phyloP scores from a whole-genome alignment of 2,888 invertebrate genomes.

The Lottia gigantea region DNA sequence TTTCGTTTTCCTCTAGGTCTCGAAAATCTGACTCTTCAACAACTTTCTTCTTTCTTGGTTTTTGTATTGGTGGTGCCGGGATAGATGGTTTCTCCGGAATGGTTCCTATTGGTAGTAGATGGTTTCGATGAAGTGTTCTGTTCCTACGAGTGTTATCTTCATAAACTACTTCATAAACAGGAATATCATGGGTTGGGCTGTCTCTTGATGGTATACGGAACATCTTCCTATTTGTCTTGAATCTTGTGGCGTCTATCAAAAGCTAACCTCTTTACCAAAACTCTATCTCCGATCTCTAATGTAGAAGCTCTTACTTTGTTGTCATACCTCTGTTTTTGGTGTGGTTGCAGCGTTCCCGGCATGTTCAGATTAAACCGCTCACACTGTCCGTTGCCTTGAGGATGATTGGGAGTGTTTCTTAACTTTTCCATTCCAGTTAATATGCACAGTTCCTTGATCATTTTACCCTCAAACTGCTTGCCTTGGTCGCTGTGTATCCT shows the following conservation, averaged over 20 bases:
- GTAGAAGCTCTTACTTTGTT: neutral
- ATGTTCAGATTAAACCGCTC: constrained; percentile 26
- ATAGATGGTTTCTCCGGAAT: too few relatives aligned
- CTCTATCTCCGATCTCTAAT: neutral
- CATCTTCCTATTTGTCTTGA: constrained; percentile 2
- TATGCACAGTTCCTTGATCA: neutral
- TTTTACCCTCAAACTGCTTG: neutral
- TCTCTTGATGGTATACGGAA: neutral
- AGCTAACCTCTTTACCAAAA: neutral
- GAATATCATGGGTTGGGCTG: constrained; percentile 1
- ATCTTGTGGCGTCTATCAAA: neutral
- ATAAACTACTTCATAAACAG: neutral
- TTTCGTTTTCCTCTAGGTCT: too few relatives aligned
- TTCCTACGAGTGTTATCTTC: neutral
- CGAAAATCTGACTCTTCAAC: too few relatives aligned
- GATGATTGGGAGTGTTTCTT: constrained; percentile 24
- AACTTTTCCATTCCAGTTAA: constrained; percentile 15
- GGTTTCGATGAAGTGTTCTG: neutral
- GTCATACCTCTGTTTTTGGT: neutral
- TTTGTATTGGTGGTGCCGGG: too few relatives aligned
- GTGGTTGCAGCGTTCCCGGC: constrained; percentile 14
- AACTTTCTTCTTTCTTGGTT: too few relatives aligned
- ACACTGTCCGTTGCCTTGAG: constrained; percentile 25
- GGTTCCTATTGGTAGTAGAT: too few relatives aligned
- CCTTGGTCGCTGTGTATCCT: constrained; percentile 6